A percentile compares a stretch with the other conserved stretches of the same genome.
These are phyloP conservation scores for Asteroscopus sphinx DNA, from an alignment of 2,888 invertebrate genomes.

Conservation along the genomic window DNA sequence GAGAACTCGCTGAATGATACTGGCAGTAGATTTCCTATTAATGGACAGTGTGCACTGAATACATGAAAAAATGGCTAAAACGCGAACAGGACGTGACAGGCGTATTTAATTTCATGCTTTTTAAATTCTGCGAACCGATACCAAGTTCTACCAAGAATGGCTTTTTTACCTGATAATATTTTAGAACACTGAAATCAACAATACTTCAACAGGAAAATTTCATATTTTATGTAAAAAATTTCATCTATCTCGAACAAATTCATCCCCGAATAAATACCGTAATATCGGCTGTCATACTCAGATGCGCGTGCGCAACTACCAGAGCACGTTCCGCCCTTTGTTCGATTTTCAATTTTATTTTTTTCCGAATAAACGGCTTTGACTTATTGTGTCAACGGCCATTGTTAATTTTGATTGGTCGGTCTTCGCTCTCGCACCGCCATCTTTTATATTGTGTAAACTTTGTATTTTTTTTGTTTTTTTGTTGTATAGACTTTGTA, in stretches of 20 bases:
- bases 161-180: background rate
- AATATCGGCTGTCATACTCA: constrained; percentile 62
- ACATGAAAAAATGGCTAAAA: constrained; percentile 11
- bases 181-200: constrained; percentile 2
- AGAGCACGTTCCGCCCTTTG: constrained; percentile 81
- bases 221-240: constrained; percentile 22
- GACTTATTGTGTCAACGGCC: constrained; percentile 70
- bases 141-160: constrained; percentile 8
- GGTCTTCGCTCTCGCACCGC: constrained; percentile 62
- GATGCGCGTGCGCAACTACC: constrained; percentile 70
- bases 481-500: constrained; percentile 30
- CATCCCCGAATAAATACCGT: constrained; percentile 58
- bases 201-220: constrained; percentile 13
- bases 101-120: constrained; percentile 29
- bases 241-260: constrained; percentile 29
- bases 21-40: constrained; percentile 8
- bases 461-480: constrained; percentile 62
- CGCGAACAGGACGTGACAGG: constrained; percentile 21
- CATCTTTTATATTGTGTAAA: constrained; percentile 71
- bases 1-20: constrained; percentile 13
- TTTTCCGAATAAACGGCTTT: constrained; percentile 65
- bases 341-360: constrained; percentile 68
- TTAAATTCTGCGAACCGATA: constrained; percentile 4
- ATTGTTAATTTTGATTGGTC: constrained; percentile 78
- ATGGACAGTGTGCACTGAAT: constrained; percentile 5